Conservation (phyloP, 2,797 vertebrate species). For the Xenops minutus region DNA sequence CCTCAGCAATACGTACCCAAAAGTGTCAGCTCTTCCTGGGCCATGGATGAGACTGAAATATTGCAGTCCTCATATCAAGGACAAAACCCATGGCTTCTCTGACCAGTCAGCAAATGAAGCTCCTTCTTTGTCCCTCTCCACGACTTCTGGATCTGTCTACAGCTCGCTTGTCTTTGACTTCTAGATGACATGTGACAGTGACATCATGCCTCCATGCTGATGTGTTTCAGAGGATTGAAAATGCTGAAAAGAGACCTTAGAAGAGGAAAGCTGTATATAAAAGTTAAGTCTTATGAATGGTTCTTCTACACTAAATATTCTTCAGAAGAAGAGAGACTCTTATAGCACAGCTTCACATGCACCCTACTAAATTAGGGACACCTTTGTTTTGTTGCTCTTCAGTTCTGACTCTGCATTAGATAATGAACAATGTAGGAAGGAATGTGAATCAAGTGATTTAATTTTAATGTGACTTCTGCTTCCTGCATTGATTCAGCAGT, state of each 20-base stretch:
- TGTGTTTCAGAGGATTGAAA: neutral
- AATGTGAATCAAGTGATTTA: neutral
- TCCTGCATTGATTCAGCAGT: neutral
- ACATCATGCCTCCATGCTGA: neutral
- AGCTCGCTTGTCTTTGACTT: neutral
- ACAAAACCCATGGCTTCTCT: neutral
- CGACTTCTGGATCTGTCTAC: neutral
- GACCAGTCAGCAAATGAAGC: neutral
- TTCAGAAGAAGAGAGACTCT: neutral
- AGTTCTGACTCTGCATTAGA: neutral
- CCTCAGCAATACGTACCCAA: neutral
- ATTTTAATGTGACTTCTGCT: constrained; percentile 29
- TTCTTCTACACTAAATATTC: neutral
- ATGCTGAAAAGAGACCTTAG: neutral
- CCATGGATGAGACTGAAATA: neutral
- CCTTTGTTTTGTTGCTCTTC: neutral
- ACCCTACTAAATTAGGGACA: neutral
- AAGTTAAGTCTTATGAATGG: neutral
- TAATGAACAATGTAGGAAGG: neutral
- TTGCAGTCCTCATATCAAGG: neutral
- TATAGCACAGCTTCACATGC: neutral
- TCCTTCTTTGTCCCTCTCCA: neutral
- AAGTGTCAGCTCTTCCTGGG: neutral
- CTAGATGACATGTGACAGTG: neutral
- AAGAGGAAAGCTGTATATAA: neutral